Percentiles rank a stretch among this genome's conserved stretches.
Evolutionary conservation across 2,113 vertebrate species (phyloP).

Genomic region (Grallaria varia): DNA sequence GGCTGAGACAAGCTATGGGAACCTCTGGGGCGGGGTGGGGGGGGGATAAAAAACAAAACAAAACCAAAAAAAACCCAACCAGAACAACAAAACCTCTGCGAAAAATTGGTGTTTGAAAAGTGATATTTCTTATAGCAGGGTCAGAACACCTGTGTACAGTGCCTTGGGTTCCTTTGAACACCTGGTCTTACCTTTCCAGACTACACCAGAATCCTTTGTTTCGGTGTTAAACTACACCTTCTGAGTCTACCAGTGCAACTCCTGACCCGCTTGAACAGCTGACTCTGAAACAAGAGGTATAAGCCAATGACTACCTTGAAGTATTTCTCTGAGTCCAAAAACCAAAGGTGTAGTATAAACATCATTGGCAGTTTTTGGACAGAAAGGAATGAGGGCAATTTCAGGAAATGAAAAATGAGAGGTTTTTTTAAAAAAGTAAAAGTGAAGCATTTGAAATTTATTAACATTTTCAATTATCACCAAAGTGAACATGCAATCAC

Average conservation of each 20-base stretch:
- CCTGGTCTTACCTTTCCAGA: neutral
- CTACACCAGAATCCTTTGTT: neutral
- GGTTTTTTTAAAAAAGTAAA: neutral
- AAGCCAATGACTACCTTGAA: neutral
- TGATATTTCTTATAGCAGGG: neutral
- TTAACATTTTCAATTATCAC: neutral
- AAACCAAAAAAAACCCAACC: too few species aligned
- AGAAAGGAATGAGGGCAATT: neutral
- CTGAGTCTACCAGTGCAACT: accelerated
- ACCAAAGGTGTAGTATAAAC: neutral
- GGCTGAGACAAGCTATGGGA: neutral
- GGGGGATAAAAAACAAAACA: too few species aligned
- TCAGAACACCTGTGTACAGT: neutral
- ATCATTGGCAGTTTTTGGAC: neutral
- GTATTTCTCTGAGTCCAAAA: neutral
- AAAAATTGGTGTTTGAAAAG: neutral
- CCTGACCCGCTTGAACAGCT: neutral
- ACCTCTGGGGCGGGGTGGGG: too few species aligned
- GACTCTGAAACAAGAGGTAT: neutral
- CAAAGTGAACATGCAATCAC: neutral
- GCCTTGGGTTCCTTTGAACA: neutral
- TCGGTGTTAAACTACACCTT: neutral
- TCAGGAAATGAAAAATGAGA: neutral
- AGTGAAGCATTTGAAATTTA: neutral
- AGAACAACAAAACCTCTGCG: neutral